Conservation (phyloP, 2,888 invertebrate genomes). For the Opisthograptis luteolata region DNA sequence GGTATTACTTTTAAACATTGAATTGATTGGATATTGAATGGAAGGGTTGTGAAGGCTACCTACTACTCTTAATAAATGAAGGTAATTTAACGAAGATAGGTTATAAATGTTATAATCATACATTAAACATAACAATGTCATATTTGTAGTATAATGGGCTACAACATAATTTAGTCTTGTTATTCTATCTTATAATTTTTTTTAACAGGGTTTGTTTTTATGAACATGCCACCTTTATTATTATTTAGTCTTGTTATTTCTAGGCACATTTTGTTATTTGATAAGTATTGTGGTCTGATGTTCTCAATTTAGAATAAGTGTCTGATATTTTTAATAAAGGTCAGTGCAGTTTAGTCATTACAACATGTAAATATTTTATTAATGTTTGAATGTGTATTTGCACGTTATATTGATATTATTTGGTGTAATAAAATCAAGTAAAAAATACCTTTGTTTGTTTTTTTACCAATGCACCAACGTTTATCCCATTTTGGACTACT, state of each 20-base stretch:
- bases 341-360: slow-evolving; percentile 13
- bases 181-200: too few species aligned
- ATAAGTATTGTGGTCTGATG: slow-evolving; percentile 21
- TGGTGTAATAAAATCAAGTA: slow-evolving; percentile 65
- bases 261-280: slow-evolving; percentile 13
- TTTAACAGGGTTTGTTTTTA: too few species aligned
- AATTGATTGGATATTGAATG: background rate
- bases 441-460: slow-evolving; percentile 33
- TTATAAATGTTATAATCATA: background rate
- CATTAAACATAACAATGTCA: too few species aligned
- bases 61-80: background rate
- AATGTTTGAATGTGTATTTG: slow-evolving; percentile 37
- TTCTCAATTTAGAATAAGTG: slow-evolving; percentile 27
- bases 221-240: too few species aligned
- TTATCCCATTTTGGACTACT: too few species aligned
- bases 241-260: slow-evolving; percentile 5
- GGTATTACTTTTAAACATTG: background rate
- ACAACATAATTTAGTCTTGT: too few species aligned
- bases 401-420: slow-evolving; percentile 69
- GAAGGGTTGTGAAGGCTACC: slow-evolving; percentile 2
- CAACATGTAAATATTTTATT: slow-evolving; percentile 20
- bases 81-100: slow-evolving; percentile 5
- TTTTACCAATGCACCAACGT: too few species aligned
- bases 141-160: too few species aligned
- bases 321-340: slow-evolving; percentile 14